Conservation (phyloP, 2,888 invertebrate genomes). For the Acanthacorydalis orientalis region DNA sequence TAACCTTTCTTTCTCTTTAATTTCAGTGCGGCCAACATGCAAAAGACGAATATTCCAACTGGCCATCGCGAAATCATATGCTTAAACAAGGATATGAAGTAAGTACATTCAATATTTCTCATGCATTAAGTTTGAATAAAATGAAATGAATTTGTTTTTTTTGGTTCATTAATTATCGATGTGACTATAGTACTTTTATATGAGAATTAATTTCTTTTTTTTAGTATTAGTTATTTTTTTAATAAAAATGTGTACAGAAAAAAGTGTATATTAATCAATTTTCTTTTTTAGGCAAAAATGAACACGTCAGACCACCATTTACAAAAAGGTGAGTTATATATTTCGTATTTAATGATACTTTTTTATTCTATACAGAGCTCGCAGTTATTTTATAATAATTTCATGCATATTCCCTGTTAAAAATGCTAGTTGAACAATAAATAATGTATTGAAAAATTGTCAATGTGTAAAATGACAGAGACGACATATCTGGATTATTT, state of each 20-base stretch:
- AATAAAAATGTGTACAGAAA: slow-evolving; percentile 7
- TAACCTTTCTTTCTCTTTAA: neutral
- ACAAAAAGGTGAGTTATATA: slow-evolving; percentile 31
- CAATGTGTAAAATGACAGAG: too few relatives aligned
- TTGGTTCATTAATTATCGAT: too few relatives aligned
- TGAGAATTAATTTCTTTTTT: neutral
- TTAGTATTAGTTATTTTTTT: neutral
- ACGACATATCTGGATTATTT: too few relatives aligned
- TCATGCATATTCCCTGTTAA: too few relatives aligned
- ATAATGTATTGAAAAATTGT: too few relatives aligned
- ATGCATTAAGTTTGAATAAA: neutral
- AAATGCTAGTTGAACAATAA: too few relatives aligned
- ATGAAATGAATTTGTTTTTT: neutral
- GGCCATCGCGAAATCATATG: slow-evolving; percentile 6
- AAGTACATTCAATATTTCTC: neutral
- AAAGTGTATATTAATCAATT: too few relatives aligned
- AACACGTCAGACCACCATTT: slow-evolving; percentile 29
- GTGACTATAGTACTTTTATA: too few relatives aligned
- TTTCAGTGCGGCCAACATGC: slow-evolving; percentile 6
- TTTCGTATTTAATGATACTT: too few relatives aligned
- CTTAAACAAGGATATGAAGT: slow-evolving; percentile 6
- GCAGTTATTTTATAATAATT: too few relatives aligned
- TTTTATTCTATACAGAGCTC: too few relatives aligned
- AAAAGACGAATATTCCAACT: slow-evolving; percentile 6
- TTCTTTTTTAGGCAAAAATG: slow-evolving; percentile 34